Conservation (phyloP, 2,888 invertebrate species). For the Epistrophe eligans region DNA sequence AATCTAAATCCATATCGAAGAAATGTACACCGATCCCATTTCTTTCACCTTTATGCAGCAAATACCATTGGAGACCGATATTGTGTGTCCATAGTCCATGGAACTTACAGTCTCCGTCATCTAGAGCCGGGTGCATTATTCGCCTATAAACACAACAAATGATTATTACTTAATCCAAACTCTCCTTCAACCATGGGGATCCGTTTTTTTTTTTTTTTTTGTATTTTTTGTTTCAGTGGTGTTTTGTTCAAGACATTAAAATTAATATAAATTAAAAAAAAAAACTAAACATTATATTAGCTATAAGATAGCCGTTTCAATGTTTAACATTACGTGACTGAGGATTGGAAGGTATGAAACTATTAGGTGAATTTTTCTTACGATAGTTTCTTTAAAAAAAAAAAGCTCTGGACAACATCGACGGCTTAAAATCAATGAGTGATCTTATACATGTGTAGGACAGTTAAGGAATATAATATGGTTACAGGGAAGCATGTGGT, state of each 20-base stretch:
- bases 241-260: conserved; percentile 43
- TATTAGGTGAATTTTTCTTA: too few species aligned
- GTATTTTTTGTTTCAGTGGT: neutral
- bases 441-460: conserved; percentile 8
- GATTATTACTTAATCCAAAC: conserved; percentile 67
- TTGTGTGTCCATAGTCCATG: conserved; percentile 11
- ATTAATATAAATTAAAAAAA: conserved; percentile 59
- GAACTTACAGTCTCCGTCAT: conserved; percentile 9
- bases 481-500: conserved; percentile 58
- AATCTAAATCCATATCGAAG: conserved; percentile 37
- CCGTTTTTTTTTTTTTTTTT: conserved; percentile 9
- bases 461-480: conserved; percentile 27
- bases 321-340: conserved; percentile 53
- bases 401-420: conserved; percentile 39
- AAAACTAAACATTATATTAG: conserved; percentile 11
- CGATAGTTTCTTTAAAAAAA: conserved; percentile 19
- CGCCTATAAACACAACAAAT: conserved; percentile 53
- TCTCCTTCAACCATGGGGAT: neutral
- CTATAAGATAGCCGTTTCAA: conserved; percentile 13
- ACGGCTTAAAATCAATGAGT: conserved; percentile 48
- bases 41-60: conserved; percentile 50
- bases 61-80: neutral
- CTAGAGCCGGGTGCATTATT: conserved; percentile 31
- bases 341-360: conserved; percentile 41
- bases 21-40: conserved; percentile 64